phyloP scores from a whole-genome alignment of 2,797 vertebrate genomes.

The Oryzias dopingdopingensis region DNA sequence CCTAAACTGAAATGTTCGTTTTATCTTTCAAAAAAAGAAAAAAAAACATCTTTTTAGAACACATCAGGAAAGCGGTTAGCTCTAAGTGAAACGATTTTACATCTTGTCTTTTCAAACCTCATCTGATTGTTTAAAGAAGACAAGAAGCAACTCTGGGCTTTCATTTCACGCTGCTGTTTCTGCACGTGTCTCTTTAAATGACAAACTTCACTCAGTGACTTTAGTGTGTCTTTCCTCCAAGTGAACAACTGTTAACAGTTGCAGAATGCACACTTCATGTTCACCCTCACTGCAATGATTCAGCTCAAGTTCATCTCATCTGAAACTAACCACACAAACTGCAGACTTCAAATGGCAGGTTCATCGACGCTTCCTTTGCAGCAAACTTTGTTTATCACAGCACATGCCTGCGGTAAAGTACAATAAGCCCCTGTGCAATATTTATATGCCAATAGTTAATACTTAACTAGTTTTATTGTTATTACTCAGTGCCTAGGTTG shows the following conservation, averaged over 20 bases:
- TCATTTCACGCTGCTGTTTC: slow-evolving; percentile 16
- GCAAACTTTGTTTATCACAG: slow-evolving; percentile 25
- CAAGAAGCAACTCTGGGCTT: slow-evolving; percentile 8
- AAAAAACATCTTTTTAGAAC: background rate
- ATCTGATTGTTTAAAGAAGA: slow-evolving; percentile 1
- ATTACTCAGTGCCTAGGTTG: background rate
- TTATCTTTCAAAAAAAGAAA: background rate
- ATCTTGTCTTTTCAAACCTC: slow-evolving; percentile 15
- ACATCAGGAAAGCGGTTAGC: slow-evolving; percentile 1
- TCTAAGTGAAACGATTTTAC: slow-evolving; percentile 12
- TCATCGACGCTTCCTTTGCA: slow-evolving; percentile 7
- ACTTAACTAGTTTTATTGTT: slow-evolving; percentile 26
- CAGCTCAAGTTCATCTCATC: too few relatives aligned
- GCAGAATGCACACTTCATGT: too few relatives aligned
- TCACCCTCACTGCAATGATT: too few relatives aligned
- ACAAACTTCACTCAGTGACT: too few relatives aligned
- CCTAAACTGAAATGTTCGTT: background rate
- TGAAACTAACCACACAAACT: background rate
- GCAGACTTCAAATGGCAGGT: background rate
- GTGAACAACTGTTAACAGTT: too few relatives aligned
- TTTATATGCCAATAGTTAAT: slow-evolving; percentile 54
- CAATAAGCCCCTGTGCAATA: slow-evolving; percentile 4
- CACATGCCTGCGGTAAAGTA: slow-evolving; percentile 8
- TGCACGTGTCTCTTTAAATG: too few relatives aligned
- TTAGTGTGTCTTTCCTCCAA: too few relatives aligned